These are phyloP conservation scores for Pampus argenteus DNA, from an alignment of 2,797 vertebrate genomes.

Conservation along the genomic window DNA sequence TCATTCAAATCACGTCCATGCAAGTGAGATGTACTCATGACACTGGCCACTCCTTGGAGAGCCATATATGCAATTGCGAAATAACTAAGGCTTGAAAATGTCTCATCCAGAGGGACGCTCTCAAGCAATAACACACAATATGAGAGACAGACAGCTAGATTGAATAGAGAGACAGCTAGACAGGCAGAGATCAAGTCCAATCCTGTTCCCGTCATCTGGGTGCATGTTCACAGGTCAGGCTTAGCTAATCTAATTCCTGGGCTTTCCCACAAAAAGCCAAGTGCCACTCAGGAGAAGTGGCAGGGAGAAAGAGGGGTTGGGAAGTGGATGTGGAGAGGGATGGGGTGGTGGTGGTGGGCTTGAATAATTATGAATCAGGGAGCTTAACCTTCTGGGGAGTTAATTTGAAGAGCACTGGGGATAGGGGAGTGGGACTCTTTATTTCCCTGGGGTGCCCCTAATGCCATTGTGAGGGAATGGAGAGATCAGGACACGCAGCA, in stretches of 20 bases:
- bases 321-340: conserved; percentile 67
- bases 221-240: conserved; percentile 83
- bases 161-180: conserved; percentile 86
- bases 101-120: conserved; percentile 82
- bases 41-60: conserved; percentile 77
- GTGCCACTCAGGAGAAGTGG: conserved; percentile 86
- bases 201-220: conserved; percentile 83
- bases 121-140: conserved; percentile 80
- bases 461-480: conserved; percentile 89
- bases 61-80: conserved; percentile 74
- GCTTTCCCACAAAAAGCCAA: conserved; percentile 82
- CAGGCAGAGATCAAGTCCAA: conserved; percentile 87
- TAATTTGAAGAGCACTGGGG: conserved; percentile 88
- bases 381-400: conserved; percentile 88
- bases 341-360: conserved; percentile 64
- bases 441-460: conserved; percentile 89
- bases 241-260: conserved; percentile 88
- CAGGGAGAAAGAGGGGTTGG: conserved; percentile 59
- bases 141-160: conserved; percentile 87
- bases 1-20: conserved; percentile 80
- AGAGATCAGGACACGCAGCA: conserved; percentile 86
- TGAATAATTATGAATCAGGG: conserved; percentile 89
- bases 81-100: conserved; percentile 73
- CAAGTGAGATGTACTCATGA: conserved; percentile 77
- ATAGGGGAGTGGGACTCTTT: conserved; percentile 83